Base-by-base conservation (phyloP, 2,888 invertebrate genomes). In the Ceriagrion tenellum region DNA sequence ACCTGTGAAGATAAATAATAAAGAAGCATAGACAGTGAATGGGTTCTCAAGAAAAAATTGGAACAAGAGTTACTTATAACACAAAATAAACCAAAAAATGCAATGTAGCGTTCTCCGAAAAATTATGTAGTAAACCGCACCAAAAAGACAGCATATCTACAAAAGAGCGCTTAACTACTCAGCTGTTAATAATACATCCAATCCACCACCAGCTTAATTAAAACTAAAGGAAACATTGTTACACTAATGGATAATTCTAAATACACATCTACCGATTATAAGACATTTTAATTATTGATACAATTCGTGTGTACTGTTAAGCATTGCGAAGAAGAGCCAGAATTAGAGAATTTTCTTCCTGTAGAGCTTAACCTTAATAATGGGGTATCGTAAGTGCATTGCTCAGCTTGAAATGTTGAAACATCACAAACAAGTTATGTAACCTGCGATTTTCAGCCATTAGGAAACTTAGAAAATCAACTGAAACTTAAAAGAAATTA, bases 361-460 rank as follows among this genome's bases (percentile, higher is more conserved):
- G 91, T 91, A 93, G 93, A 69, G 93, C 69, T 26, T 47, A 93
- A 69, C 93, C 93, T 74, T 93, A 93, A 93, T 93, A 93, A 30
- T 93, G 93, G 93, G 93, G 74, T 93, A 93, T 74, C 93, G 69
- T 47, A 40, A 69, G 47, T 89, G 89, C 89, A 89, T 89, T 55
- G n/a, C 55, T 89, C 47, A 93, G 74, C 69, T 93, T 69, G 40
- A 47, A 93, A 63, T 18, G n/a, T n/a, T 40, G 40, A 47, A 40
- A 47, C 26, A 26, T 16, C 26, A 20, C 35, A 47, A 69, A 81
- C 35, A 81, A 81, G 26, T 81, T 13, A 13, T 13, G 26, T 35
- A 81, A 81, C 30, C 81, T 35, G 30, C 81, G 35, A 26, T n/a
- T n/a, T 69, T 69, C 69, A 69, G n/a, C 69, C 69, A 8, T 18